Evolutionary conservation across 2,113 vertebrate genomes (phyloP).

Genomic region (Prunella fulvescens): DNA sequence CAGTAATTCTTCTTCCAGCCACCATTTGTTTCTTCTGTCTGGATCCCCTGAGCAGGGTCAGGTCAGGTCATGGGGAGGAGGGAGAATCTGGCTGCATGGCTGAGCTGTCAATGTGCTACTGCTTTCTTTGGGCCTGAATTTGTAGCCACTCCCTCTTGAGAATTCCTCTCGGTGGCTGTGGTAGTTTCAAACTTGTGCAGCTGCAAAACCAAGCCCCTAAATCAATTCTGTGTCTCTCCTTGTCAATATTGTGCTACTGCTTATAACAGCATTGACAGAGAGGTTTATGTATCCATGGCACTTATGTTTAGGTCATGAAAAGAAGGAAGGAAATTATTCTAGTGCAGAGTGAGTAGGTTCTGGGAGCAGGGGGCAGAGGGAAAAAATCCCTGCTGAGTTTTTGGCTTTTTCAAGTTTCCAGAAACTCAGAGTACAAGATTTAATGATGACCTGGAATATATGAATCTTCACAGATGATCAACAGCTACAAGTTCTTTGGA

Average conservation of each 20-base stretch:
- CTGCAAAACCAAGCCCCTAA: not conserved
- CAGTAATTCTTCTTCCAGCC: not conserved
- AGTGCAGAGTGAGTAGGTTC: not conserved
- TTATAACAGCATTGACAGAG: not conserved
- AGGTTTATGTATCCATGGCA: not conserved
- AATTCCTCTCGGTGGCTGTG: not conserved
- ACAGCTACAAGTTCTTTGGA: not conserved
- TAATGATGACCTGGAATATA: slow-evolving; percentile 5
- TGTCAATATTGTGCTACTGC: not conserved
- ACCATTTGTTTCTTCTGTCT: not conserved
- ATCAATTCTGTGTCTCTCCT: not conserved
- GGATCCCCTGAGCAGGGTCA: not conserved
- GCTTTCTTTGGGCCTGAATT: slow-evolving; percentile 48
- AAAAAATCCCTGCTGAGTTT: not conserved
- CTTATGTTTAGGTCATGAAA: not conserved
- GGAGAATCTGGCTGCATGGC: not conserved
- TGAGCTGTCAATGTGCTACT: not conserved
- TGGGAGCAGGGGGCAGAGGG: not conserved
- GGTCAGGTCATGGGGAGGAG: not conserved
- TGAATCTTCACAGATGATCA: not conserved
- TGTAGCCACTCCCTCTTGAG: slow-evolving; percentile 17
- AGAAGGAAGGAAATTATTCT: not conserved
- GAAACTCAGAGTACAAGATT: not conserved
- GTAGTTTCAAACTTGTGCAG: not conserved
- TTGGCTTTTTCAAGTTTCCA: not conserved